Conservation (phyloP, 2,797 vertebrate species). For the Lepilemur ruficaudatus region DNA sequence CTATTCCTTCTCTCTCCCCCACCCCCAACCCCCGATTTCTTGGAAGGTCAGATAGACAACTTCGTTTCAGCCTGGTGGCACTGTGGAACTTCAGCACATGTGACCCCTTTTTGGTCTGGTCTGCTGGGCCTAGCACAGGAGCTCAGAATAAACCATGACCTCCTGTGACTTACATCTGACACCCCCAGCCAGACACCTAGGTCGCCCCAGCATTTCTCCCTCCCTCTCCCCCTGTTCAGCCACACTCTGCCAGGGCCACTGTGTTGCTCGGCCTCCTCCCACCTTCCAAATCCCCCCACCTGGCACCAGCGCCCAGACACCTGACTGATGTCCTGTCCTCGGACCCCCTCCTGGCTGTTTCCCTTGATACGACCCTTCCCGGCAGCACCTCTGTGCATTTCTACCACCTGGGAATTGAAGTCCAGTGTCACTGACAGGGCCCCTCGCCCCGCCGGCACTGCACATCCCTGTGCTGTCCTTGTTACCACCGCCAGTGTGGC, state of each 20-base stretch:
- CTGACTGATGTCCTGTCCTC: not conserved
- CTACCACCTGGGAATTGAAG: not conserved
- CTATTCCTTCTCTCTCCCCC: not conserved
- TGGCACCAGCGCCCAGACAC: not conserved
- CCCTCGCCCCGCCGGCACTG: not conserved
- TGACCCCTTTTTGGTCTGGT: not conserved
- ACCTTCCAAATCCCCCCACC: not conserved
- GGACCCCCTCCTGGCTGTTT: not conserved
- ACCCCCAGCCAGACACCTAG: not conserved
- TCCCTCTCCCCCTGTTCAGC: not conserved
- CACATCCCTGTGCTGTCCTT: not conserved
- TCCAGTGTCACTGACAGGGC: rapidly evolving
- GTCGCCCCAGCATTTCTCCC: not conserved
- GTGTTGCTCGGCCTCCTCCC: not conserved
- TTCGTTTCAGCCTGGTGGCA: too few species aligned
- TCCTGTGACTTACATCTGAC: not conserved
- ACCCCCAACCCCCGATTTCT: not conserved
- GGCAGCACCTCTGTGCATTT: not conserved
- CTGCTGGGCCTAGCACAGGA: not conserved
- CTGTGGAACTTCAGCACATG: not conserved
- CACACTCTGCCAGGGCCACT: not conserved
- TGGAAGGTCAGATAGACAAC: too few species aligned
- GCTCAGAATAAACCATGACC: not conserved
- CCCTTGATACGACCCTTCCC: not conserved
- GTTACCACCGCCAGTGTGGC: not conserved